Base-by-base conservation (phyloP, 2,797 vertebrate species). In the Onychomys torridus region DNA sequence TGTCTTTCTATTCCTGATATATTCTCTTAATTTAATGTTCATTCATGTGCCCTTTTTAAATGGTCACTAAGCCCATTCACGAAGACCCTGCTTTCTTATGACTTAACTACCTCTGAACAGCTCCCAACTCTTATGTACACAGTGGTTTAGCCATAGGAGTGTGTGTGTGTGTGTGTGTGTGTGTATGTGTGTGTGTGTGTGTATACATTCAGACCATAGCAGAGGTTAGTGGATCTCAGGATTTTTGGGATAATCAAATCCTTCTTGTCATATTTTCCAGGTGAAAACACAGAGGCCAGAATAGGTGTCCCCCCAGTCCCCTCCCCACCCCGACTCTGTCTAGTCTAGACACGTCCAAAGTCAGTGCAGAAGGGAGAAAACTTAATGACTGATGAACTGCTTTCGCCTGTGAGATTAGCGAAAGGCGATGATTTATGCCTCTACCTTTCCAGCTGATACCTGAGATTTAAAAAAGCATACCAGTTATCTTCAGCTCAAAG, bases 391-490 rank as follows among this genome's bases (percentile, higher is more conserved):
- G 92, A 93, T 75, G 69, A 87, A 63, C 49, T 59, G 46, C 32
- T 93, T 61, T 83, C 61, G n/a, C 34, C 57, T 88, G 67, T 32
- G 85, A 40, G 83, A 69, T 83, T 87, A 94, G 40, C 0, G 6
- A 90, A 57, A 88, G 94, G 88, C 25, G 32, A 7, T 86, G 67
- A 59, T 75, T 95, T 91, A 71, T 67, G 49, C 32, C 43, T 79
- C 90, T 43, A 6, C 32, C 55, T 90, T 90, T 57, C 79, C 78
- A 73, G 59, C 73, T 75, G 63, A 71, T 43, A 95, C 73, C 84
- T 94, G 29, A 40, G 40, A 95, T 93, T 95, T 82, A 92, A 93
- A 96, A 57, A 27, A 63, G 27, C n/a, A 7, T 46, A 40, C 77
- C 69, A 59, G 37, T 55, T 78, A 23, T 7, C 5, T 94, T 90